Evolutionary conservation across 1,140 invertebrate species (phyloP).

Genomic region (Leptoteleia sp.): DNA sequence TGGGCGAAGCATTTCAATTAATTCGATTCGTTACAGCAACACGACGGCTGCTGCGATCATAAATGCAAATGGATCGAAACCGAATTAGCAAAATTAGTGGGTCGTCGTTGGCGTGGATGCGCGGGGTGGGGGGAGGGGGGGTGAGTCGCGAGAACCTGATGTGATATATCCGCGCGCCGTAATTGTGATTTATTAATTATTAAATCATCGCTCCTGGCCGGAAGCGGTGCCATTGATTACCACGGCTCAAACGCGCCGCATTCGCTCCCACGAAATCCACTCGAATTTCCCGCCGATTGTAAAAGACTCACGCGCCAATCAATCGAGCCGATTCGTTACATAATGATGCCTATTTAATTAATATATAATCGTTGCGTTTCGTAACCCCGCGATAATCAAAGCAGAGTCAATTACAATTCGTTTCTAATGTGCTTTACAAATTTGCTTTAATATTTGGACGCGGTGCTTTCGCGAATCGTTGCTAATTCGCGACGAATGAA

Average conservation of each 20-base stretch:
- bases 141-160: slow-evolving; percentile 29
- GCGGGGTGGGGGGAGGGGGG: slow-evolving; percentile 28
- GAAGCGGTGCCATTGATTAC: slow-evolving; percentile 59
- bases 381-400: slow-evolving; percentile 43
- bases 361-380: slow-evolving; percentile 49
- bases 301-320: slow-evolving; percentile 35
- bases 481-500: slow-evolving; percentile 28
- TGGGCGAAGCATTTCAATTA: slow-evolving; percentile 51
- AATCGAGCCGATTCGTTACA: slow-evolving; percentile 33
- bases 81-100: slow-evolving; percentile 68
- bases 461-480: slow-evolving; percentile 17
- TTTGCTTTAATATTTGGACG: slow-evolving; percentile 35
- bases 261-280: slow-evolving; percentile 38
- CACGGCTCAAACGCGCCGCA: slow-evolving; percentile 8
- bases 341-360: slow-evolving; percentile 35
- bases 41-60: slow-evolving; percentile 58
- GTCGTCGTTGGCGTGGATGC: slow-evolving; percentile 46
- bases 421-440: slow-evolving; percentile 27
- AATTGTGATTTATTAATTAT: slow-evolving; percentile 69
- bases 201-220: slow-evolving; percentile 58
- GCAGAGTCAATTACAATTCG: slow-evolving; percentile 40
- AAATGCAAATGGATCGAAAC: slow-evolving; percentile 69
- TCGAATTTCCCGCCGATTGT: slow-evolving; percentile 38
- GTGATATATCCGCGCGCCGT: slow-evolving; percentile 32
- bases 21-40: slow-evolving; percentile 58